phyloP scores from a whole-genome alignment of 1,140 invertebrate species.

The Parapsyche elsis region DNA sequence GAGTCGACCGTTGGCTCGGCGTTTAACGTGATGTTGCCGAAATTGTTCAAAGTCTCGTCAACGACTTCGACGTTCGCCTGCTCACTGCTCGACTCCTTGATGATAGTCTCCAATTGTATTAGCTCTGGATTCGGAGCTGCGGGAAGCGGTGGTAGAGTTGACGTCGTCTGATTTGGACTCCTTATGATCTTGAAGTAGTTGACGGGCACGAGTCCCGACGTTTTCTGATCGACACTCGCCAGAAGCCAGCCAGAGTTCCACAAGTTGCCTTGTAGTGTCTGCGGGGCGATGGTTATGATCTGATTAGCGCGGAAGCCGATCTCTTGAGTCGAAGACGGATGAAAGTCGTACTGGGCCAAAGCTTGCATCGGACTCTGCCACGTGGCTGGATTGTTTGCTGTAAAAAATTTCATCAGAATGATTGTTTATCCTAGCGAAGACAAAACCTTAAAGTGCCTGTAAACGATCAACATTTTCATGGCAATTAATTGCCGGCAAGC shows the following conservation, averaged over 20 bases:
- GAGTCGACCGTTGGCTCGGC: background rate
- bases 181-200: constrained; percentile 78
- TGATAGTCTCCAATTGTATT: background rate
- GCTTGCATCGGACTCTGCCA: constrained; percentile 82
- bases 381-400: constrained; percentile 71
- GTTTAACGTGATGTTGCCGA: background rate
- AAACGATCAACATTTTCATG: too few species aligned
- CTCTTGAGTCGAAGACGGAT: constrained; percentile 78
- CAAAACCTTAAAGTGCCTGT: too few species aligned
- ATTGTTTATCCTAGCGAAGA: constrained; percentile 6
- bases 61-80: background rate
- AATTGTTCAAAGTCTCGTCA: background rate
- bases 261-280: constrained; percentile 79
- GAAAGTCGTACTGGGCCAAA: constrained; percentile 81
- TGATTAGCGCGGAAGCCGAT: constrained; percentile 82
- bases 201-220: constrained; percentile 80
- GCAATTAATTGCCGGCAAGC: too few species aligned
- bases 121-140: background rate
- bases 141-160: background rate
- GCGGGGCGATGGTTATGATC: constrained; percentile 83
- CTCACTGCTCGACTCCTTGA: too few species aligned
- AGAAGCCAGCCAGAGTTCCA: constrained; percentile 79
- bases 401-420: constrained; percentile 53
- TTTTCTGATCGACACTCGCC: constrained; percentile 76
- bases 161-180: constrained; percentile 49